Base-by-base conservation (phyloP, 2,888 invertebrate genomes). In the Lagria hirta region DNA sequence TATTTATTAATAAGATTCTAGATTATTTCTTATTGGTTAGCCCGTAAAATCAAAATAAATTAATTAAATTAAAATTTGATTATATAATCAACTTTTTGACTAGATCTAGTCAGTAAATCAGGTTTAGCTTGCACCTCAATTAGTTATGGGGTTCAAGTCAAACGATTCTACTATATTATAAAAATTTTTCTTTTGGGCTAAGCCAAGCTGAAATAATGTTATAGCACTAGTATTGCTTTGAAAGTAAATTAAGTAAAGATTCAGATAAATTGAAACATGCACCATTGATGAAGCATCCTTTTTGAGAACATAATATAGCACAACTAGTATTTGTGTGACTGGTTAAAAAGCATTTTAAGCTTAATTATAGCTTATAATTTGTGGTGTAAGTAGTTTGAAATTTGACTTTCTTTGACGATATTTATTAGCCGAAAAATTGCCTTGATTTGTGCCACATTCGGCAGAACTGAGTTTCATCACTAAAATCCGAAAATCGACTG, bases 321-420 rank as follows among this genome's bases (percentile, higher is more conserved):
- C 29, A 38, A 38, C 40, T 51, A 45, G 52, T 49, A 51, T 54
- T 54, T 52, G 54, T 54, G 52, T 54, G 52, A 43, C 54, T 52
- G 50, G 47, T 47, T 48, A 43, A 51, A n/a, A n/a, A 51, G 51
- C 44, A 52, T 47, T 20, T 47, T 46, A 48, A 48, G 45, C 44
- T 36, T 36, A 21, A 38, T 32, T 24, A n/a, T n/a, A 37, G 30
- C 41, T 49, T 32, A 20, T 13, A n/a, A 13, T 22, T 29, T 27
- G 45, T 43, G 50, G 36, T 38, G 48, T 42, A 48, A 51, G 50
- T 50, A 48, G 33, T 40, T 42, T 44, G 4, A 23, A 5, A 4
- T 40, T 32, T 15, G 30, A 22, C 22, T 30, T 28, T 28, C 12
- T 22, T 21, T n/a, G n/a, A n/a, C n/a, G n/a, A n/a, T n/a, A n/a